Conservation (phyloP, 2,888 invertebrate genomes). For the Entomobrya multifasciata region DNA sequence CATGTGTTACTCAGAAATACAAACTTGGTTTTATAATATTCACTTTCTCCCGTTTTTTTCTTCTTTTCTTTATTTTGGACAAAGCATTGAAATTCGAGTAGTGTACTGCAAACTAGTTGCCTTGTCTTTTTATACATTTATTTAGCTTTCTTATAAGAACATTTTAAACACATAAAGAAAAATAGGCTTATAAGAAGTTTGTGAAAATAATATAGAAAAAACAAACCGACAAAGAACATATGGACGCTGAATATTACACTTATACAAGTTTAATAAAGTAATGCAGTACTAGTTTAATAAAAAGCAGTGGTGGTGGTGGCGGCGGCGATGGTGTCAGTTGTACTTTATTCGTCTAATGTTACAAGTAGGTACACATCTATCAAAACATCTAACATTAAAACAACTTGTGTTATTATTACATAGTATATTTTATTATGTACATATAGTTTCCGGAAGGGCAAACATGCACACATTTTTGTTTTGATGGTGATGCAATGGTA, state of each 20-base stretch:
- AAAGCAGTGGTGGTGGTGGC: background rate
- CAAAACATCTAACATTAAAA: background rate
- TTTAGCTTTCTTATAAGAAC: too few species aligned
- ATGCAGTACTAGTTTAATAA: background rate
- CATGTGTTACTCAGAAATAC: too few species aligned
- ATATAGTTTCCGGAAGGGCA: background rate
- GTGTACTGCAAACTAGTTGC: background rate
- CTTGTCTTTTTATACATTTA: conserved; percentile 1
- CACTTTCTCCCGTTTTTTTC: conserved; percentile 13
- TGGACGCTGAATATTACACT: conserved; percentile 4
- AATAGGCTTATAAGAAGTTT: background rate
- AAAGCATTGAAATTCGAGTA: conserved; percentile 25
- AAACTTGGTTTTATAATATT: background rate
- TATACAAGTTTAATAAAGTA: conserved; percentile 18
- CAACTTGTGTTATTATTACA: background rate
- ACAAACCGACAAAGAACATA: conserved; percentile 23
- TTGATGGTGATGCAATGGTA: too few species aligned
- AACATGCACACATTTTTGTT: too few species aligned
- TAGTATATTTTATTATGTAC: background rate
- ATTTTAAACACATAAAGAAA: too few species aligned
- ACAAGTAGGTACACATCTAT: conserved; percentile 1
- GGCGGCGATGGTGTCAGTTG: too few species aligned
- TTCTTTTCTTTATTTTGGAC: background rate
- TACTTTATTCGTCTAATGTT: background rate
- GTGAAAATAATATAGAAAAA: background rate